Evolutionary conservation across 2,888 invertebrate genomes (phyloP), one percentile per base, ranked within the genome.

Genomic region (Hydriomena furcata): DNA sequence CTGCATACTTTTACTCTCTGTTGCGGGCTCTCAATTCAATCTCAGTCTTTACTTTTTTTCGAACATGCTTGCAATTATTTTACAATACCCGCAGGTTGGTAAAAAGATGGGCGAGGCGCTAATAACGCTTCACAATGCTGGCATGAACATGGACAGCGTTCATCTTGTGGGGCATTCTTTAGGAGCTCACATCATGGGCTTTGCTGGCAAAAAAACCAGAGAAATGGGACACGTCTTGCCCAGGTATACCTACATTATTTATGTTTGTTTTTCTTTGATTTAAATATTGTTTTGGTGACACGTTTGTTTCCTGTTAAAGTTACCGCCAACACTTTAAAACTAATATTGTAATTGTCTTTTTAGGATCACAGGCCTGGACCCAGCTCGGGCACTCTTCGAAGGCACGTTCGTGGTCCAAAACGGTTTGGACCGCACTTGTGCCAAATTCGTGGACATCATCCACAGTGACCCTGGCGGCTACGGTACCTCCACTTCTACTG

Each of bases 381-480:
- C 93, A 5, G 92, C 92, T 0, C 84, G 92, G 34, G 91, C 92
- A 0, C 69, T 91, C 1, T 93, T 92, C 63, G 92, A 92, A 58
- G 92, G 92, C 28, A 63, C 77, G 0, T 69, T 84, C 5, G 61
- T 75, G 0, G 13, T 84, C 0, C 61, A 70, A 7, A 61, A 44
- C 1, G 83, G 80, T 0, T 60, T 93, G 11, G 91, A 83, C 59
- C 81, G 87, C 7, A 83, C 82, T 0, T 92, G 92, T 65, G 93
- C 92, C 0, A 80, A 79, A 40, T 92, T 92, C 53, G 93, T 93
- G 32, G 92, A 94, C 76, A 92, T 94, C 23, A 91, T 94, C 38
- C 94, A 94, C 71, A 93, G 93, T 2, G 93, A 94, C 71, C 91
- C 92, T 6, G 92, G 92, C 56, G 79, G 90, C 12, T 93, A 92